These are phyloP conservation scores for Epistrophe grossulariae DNA, from an alignment of 2,888 invertebrate species.

Conservation along the genomic window DNA sequence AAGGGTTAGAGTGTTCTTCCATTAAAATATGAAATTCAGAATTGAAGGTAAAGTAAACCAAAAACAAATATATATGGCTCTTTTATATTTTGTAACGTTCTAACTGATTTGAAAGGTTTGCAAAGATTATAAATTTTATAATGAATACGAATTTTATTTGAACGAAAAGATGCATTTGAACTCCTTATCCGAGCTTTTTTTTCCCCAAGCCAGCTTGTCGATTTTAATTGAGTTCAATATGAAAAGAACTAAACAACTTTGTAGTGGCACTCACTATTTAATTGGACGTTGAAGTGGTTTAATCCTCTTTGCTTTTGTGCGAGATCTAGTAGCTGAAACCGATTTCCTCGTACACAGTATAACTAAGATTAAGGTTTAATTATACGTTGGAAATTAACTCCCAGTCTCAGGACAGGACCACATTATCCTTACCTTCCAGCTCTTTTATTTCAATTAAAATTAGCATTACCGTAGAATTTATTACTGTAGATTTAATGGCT, in stretches of 20 bases:
- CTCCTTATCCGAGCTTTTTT: not conserved
- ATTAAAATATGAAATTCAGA: not conserved
- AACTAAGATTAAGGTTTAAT: slow-evolving; percentile 61
- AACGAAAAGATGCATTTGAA: not conserved
- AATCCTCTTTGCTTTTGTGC: slow-evolving; percentile 46
- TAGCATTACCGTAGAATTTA: slow-evolving; percentile 64
- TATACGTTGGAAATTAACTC: slow-evolving; percentile 54
- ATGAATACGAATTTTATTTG: no score
- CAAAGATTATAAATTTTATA: no score
- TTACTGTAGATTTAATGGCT: slow-evolving; percentile 54
- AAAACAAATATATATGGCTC: no score
- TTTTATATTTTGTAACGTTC: no score
- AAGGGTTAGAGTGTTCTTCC: not conserved
- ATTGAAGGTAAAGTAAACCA: no score
- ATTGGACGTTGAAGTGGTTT: slow-evolving; percentile 51
- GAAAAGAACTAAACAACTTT: slow-evolving; percentile 47
- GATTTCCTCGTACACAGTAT: slow-evolving; percentile 42
- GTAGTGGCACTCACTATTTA: slow-evolving; percentile 49
- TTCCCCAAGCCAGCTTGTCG: not conserved
- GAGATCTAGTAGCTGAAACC: slow-evolving; percentile 47
- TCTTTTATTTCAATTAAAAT: slow-evolving; percentile 70
- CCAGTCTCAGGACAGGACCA: slow-evolving; percentile 47
- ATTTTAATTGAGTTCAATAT: slow-evolving; percentile 35
- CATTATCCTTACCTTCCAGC: slow-evolving; percentile 54
- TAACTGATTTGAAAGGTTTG: no score